Percentiles rank a stretch among this genome's conserved stretches.
phyloP scores from a whole-genome alignment of 2,797 vertebrate species.

The Sebastes glaucus region DNA sequence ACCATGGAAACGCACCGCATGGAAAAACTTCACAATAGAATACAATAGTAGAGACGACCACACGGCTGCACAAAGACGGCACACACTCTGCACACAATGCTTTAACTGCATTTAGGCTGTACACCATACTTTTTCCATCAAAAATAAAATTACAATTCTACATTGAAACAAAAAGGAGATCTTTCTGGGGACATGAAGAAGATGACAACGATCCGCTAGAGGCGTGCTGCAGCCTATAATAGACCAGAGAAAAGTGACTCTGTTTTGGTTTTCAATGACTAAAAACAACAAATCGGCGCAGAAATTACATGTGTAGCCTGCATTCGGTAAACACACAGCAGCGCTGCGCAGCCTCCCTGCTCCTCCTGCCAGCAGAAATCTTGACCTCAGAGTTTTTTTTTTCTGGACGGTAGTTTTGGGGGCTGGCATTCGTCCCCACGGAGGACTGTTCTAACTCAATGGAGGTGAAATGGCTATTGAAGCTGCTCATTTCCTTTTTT shows the following conservation, averaged over 20 bases:
- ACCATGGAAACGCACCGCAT: conserved; percentile 47
- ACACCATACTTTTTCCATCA: neutral
- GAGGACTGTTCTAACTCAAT: conserved; percentile 34
- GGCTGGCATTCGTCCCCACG: conserved; percentile 15
- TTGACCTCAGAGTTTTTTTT: conserved; percentile 43
- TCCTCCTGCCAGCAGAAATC: conserved; percentile 41
- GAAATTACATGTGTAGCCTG: conserved; percentile 14
- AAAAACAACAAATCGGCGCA: conserved; percentile 26
- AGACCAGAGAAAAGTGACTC: neutral
- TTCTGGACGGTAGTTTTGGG: conserved; percentile 23
- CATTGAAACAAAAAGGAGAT: neutral
- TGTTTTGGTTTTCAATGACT: conserved; percentile 38
- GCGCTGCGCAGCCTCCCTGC: conserved; percentile 8
- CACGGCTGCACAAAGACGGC: conserved; percentile 1
- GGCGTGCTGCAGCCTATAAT: neutral
- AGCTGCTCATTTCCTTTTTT: conserved; percentile 41
- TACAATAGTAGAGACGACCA: conserved; percentile 13
- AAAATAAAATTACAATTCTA: neutral
- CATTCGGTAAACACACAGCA: conserved; percentile 14
- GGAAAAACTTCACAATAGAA: conserved; percentile 29
- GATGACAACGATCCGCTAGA: neutral
- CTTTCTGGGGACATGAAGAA: neutral
- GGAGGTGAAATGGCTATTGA: conserved; percentile 6
- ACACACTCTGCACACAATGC: neutral
- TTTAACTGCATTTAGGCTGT: neutral